Base-by-base conservation (phyloP, 2,888 invertebrate species). In the Merodon equestris region DNA sequence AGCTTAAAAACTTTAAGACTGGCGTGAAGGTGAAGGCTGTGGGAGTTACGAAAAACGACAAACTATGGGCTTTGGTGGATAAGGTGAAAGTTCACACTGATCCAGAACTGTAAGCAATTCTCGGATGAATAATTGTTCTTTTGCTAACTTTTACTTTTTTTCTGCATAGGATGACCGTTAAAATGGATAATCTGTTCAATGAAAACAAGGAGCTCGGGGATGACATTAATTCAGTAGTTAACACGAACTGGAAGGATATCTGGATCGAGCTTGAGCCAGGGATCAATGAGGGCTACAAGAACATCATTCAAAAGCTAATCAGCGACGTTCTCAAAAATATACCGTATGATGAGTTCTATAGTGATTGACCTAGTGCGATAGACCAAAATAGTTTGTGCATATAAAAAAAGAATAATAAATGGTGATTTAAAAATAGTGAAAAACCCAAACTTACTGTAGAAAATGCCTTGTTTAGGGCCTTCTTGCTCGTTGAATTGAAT, bases 241-340 rank as follows among this genome's bases (percentile, higher is more conserved):
- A 86, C 64, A 82, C 82, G 9, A 86, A 85, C 68, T 86, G 86
- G 86, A 73, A 64, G 50, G 85, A 85, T 17, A 81, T 86, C 14
- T 86, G 86, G 86, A n/a, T 72, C 0, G 84, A 84, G 51, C 42
- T 86, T 44, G 67, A 84, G 9, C 79, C 72, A 12, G 85, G 84
- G 14, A 83, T 86, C 1, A 84, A 83, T 58, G 70, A 68, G 13
- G 85, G 84, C 0, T 68, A 84, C 3, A 64, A 63, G 13, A 61
- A 72, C 2, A 66, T 85, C 27, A 7, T 82, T 0, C 71, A 67
- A 7, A 73, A 73, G 12, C 34, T 86, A 17, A 15, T 84, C 0
- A 38, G n/a, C 2, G 53, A 73, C 14, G 75, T 85, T 1, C 57
- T 84, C 0, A 51, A 81, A 9, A 82, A 61, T 14, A 54, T 86